Evolutionary conservation across 2,888 invertebrate genomes (phyloP), one percentile per base, ranked within the genome.

Genomic region (Tanypteryx hageni): DNA sequence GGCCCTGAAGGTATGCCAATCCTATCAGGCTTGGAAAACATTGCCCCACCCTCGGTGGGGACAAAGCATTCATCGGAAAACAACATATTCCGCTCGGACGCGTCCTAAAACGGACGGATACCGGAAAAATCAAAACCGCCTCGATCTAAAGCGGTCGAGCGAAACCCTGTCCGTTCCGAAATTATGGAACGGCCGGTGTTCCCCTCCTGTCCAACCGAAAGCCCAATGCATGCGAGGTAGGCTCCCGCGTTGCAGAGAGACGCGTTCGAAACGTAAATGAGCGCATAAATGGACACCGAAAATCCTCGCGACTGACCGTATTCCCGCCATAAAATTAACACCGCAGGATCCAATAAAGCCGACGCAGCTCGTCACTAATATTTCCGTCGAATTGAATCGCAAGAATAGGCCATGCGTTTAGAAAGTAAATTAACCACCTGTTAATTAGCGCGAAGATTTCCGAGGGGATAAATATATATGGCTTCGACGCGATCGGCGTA

Each of bases 311-410:
- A 76, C 76, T 22, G 76, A 22, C 76, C 76, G 76, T 22, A 10
- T 27, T 22, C 13, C 11, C 76, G 76, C 76, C 76, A 27, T 76
- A 76, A 76, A 76, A 76, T 76, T 76, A 76, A 76, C 76, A 76
- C 76, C 76, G 76, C 76, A 27, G 27, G 27, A 76, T 76, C 76
- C 76, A 76, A 76, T 76, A 76, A 76, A 76, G 68, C 76, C 22
- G 76, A 76, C 10, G n/a, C 76, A 11, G 76, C 22, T 76, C 76
- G 76, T 76, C 76, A 27, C 76, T 76, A 76, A 76, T 76, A 76
- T 76, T 76, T 76, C 76, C 22, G 22, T 22, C 22, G 76, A 76
- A 76, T 76, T 76, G 76, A 76, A 76, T 76, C 76, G 76, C 16
- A 13, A 27, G 76, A 76, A 76, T 76, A 76, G 76, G 76, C 76